Evolutionary conservation across 2,797 vertebrate species (phyloP).

Genomic region (Rhinatrema bivittatum): DNA sequence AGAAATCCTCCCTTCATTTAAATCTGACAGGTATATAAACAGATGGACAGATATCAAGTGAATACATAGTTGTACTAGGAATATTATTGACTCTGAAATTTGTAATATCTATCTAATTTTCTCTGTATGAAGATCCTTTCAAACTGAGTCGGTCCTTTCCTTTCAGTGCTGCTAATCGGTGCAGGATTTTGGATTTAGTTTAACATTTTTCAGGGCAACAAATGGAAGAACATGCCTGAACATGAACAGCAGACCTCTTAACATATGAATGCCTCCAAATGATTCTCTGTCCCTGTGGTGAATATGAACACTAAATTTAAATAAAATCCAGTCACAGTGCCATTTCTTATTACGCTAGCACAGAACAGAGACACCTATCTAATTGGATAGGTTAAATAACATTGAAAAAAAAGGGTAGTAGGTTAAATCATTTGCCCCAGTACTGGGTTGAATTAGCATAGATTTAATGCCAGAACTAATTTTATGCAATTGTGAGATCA

Average conservation of each 20-base stretch:
- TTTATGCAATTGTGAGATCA: constrained; percentile 36
- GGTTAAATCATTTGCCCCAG: constrained; percentile 35
- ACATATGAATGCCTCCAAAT: background rate
- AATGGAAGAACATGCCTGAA: background rate
- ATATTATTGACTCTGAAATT: no score
- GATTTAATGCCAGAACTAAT: constrained; percentile 45
- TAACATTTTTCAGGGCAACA: no score
- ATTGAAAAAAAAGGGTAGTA: constrained; percentile 21
- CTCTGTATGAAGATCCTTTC: no score
- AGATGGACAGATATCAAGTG: no score
- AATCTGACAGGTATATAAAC: no score
- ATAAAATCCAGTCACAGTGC: constrained; percentile 12
- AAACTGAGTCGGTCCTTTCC: no score
- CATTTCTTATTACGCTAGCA: no score
- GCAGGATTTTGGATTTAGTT: no score
- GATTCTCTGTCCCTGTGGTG: constrained; percentile 19
- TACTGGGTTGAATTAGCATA: constrained; percentile 38
- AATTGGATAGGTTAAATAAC: constrained; percentile 41
- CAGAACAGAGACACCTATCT: constrained; percentile 14
- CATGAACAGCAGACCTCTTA: constrained; percentile 2
- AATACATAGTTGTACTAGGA: no score
- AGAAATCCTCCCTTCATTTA: no score
- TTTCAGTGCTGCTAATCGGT: no score
- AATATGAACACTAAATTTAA: constrained; percentile 26
- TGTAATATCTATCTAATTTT: no score